phyloP scores from a whole-genome alignment of 2,888 invertebrate genomes.

The Pristionchus exspectatus region DNA sequence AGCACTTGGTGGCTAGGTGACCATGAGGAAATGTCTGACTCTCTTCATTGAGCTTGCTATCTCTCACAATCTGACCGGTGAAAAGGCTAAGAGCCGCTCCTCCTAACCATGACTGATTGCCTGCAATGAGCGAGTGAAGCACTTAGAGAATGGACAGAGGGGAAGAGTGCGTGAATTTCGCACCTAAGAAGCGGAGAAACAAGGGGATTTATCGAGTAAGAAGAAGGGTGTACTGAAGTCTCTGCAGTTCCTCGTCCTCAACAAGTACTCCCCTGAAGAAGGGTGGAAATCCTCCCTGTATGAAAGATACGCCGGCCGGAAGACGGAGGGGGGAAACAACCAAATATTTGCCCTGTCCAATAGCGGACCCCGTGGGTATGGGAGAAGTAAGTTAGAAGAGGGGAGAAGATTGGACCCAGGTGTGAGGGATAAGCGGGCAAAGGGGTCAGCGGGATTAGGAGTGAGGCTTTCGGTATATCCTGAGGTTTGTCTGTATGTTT shows the following conservation, averaged over 20 bases:
- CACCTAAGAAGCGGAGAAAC: neutral
- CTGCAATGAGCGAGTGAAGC: constrained; percentile 3
- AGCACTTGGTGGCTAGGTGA: neutral
- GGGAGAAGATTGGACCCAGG: neutral
- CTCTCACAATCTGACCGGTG: neutral
- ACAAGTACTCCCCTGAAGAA: neutral
- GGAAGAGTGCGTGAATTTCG: neutral
- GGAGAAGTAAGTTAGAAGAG: constrained; percentile 41
- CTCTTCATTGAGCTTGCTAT: neutral
- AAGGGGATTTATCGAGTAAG: neutral
- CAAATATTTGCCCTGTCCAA: constrained; percentile 20
- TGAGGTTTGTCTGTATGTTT: too few species aligned
- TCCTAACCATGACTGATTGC: constrained; percentile 27
- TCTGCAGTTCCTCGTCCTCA: neutral
- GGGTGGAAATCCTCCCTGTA: neutral
- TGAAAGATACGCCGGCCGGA: neutral
- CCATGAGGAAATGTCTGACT: neutral
- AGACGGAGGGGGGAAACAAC: neutral
- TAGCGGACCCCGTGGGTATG: neutral
- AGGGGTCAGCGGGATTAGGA: neutral
- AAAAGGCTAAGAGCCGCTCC: neutral
- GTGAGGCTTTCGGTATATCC: too few species aligned
- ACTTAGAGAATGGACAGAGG: constrained; percentile 11
- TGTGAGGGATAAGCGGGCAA: neutral
- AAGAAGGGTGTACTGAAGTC: neutral